Base-by-base conservation (phyloP, 35 echinoderm and acorn worm species). In the Heliocidaris tuberculata region DNA sequence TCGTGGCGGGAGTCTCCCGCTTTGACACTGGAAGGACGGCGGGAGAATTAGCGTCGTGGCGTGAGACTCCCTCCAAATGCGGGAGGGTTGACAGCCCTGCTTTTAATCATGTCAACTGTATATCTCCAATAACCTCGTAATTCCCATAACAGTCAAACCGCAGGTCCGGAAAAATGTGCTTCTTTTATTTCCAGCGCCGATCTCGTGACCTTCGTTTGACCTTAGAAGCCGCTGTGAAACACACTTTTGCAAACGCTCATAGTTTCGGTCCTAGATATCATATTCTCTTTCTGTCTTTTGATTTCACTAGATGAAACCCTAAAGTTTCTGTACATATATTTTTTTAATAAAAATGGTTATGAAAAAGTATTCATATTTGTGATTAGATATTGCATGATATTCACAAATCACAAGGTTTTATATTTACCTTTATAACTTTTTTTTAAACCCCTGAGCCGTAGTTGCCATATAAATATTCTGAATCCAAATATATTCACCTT, bases 171-270 rank as follows among this genome's bases (percentile, higher is more conserved):
- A 86, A 86, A 86, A 86, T 29, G 31, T 13, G 85, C 85, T 86
- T 86, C 27, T 86, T 86, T 86, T 86, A 29, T 86, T 86, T 86
- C 31, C 85, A 86, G 6, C 10, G 27, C 5, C n/a, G 85, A 30
- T 32, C n/a, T 86, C n/a, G 85, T 86, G 85, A 86, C 85, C 85
- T 86, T 86, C 85, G 31, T 32, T 9, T 86, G 85, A 86, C 85
- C 85, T 86, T 21, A 17, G 27, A 32, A 86, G 31, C 85, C 85
- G 85, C 27, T 30, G 85, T 30, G 31, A 86, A 86, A 29, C 27
- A 9, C 85, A 30, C 85, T 32, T 86, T 86, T 86, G 6, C 85
- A 86, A 86, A 86, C 85, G 27, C n/a, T 32, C n/a, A 86, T 86
- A 30, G 27, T 32, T 86, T 32, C 85, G 85, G 9, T 29, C 27